Conservation (phyloP, 2,888 invertebrate genomes). For the Hypselothyrea guttata region DNA sequence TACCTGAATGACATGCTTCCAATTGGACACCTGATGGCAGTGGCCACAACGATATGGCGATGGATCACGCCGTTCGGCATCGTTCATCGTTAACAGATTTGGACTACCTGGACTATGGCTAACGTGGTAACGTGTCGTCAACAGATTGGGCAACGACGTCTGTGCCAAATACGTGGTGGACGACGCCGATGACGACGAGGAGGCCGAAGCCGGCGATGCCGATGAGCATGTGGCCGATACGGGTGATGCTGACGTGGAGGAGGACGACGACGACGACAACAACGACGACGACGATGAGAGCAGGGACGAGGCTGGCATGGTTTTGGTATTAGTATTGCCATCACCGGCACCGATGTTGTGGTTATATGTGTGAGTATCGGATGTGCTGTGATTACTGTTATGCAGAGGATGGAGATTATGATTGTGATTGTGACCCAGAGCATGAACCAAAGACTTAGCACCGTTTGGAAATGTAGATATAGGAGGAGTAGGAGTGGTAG, state of each 20-base stretch:
- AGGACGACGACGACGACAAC: slow-evolving; percentile 38
- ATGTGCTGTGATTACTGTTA: slow-evolving; percentile 38
- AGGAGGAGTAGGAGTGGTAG: slow-evolving; percentile 81
- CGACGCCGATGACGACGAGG: slow-evolving; percentile 45
- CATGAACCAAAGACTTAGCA: slow-evolving; percentile 62
- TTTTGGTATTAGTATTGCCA: slow-evolving; percentile 65
- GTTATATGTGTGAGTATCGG: slow-evolving; percentile 45
- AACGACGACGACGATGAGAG: slow-evolving; percentile 52
- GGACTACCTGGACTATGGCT: slow-evolving; percentile 69
- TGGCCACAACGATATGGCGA: slow-evolving; percentile 89
- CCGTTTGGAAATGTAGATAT: slow-evolving; percentile 65
- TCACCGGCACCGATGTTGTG: slow-evolving; percentile 61
- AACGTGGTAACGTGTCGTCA: slow-evolving; percentile 63
- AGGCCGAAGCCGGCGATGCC: slow-evolving; percentile 47
- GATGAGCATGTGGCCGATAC: slow-evolving; percentile 52
- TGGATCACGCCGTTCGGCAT: slow-evolving; percentile 83
- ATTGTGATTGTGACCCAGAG: slow-evolving; percentile 40
- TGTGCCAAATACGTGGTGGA: slow-evolving; percentile 42
- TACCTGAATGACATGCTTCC: slow-evolving; percentile 94
- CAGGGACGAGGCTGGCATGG: slow-evolving; percentile 53
- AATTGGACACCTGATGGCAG: slow-evolving; percentile 91
- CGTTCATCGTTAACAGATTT: slow-evolving; percentile 77
- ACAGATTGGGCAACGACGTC: slow-evolving; percentile 33
- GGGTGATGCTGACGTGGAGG: slow-evolving; percentile 53
- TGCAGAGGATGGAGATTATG: slow-evolving; percentile 24